Base-by-base conservation (phyloP, 2,888 invertebrate species). In the Malthinus seriepunctatus region DNA sequence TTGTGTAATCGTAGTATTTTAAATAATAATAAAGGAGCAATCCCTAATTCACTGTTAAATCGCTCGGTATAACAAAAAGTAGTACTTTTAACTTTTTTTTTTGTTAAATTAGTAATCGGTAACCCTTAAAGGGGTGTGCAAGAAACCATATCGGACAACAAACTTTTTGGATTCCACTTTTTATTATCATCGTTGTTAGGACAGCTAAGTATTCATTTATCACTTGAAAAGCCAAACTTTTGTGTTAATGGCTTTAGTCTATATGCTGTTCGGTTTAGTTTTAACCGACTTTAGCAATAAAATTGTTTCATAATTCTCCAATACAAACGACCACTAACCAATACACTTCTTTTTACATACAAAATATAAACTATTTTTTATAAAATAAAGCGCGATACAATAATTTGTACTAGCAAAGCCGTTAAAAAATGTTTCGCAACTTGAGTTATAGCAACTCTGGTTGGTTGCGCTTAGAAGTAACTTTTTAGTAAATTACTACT, bases 201-300 rank as follows among this genome's bases (percentile, higher is more conserved):
- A 68, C 65, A 54, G 66, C 70, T 63, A 69, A 71, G 71, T 70
- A 70, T 72, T 71, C 74, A 74, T 74, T 73, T 72, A 74, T 74
- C 74, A 74, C 69, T 68, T 67, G 67, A 67, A 67, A 62, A 65
- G 66, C 66, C 62, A 62, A 69, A 71, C 61, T 71, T 70, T 71
- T 66, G 65, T 63, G 65, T 58, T 67, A 67, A 67, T 64, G 62
- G 62, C 60, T 48, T 45, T 50, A 56, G 56, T 53, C 60, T 63
- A 56, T 62, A 59, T 52, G 55, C 50, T 56, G 56, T 49, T 50
- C 51, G 49, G 60, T 62, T 62, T 64, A 46, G 46, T 58, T 51
- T 54, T 54, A 54, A 49, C 56, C 42, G 60, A 62, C 48, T 62
- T 55, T 51, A 32, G 51, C 52, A 56, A 56, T 59, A 61, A 63